phyloP scores from a whole-genome alignment of 2,113 vertebrate genomes.

The Chaetura pelagica region DNA sequence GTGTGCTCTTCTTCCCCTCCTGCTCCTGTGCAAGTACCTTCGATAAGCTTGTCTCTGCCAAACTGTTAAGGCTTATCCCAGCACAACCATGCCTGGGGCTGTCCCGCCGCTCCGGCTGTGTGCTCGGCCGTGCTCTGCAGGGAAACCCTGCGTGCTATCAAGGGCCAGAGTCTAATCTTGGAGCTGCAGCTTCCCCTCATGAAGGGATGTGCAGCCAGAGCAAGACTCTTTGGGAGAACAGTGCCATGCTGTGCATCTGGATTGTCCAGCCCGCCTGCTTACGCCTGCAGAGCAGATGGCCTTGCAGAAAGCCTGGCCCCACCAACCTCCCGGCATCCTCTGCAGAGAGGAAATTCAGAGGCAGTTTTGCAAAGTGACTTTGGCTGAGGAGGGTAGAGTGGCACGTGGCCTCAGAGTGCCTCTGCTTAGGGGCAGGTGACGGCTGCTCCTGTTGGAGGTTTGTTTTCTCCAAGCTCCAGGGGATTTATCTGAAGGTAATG shows the following conservation, averaged over 20 bases:
- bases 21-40: fast-evolving
- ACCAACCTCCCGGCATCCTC: fast-evolving
- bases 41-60: background rate
- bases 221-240: background rate
- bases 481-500: background rate
- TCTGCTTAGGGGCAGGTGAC: background rate
- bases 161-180: background rate
- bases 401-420: background rate
- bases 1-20: background rate
- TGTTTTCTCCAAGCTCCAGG: background rate
- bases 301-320: background rate
- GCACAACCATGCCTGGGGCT: fast-evolving
- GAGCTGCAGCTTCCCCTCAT: background rate
- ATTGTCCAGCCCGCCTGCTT: background rate
- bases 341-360: background rate
- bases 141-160: fast-evolving
- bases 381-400: background rate
- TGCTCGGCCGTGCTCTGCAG: background rate
- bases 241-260: fast-evolving
- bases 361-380: background rate
- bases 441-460: background rate
- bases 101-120: background rate
- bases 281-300: background rate
- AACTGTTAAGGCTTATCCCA: background rate
- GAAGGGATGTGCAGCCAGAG: background rate